These are phyloP conservation scores for Drosophila leontia DNA, from an alignment of 1,140 invertebrate genomes.

Conservation along the genomic window DNA sequence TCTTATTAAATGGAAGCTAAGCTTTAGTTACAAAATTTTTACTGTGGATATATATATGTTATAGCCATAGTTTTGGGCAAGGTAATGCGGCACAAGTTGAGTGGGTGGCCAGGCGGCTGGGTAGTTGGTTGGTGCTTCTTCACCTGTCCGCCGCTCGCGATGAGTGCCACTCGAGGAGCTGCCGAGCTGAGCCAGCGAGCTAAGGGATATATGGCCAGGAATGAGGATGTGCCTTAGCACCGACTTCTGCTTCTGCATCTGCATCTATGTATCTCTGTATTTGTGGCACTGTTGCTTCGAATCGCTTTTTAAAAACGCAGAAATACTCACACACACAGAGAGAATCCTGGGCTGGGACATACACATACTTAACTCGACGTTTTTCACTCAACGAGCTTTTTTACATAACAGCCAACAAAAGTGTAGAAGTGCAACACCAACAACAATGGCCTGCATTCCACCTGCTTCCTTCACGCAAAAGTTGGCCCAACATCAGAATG, in stretches of 20 bases:
- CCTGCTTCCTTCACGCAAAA: conserved; percentile 61
- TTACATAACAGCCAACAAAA: conserved; percentile 77
- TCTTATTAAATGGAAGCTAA: too few species aligned
- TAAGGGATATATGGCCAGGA: conserved; percentile 24
- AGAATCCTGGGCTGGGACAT: conserved; percentile 25
- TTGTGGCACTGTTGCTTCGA: conserved; percentile 52
- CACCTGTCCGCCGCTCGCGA: conserved; percentile 53
- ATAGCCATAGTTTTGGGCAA: conserved; percentile 67
- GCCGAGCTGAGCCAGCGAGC: conserved; percentile 53
- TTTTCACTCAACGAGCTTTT: conserved; percentile 81
- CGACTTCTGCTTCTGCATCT: conserved; percentile 7
- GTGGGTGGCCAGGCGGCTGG: conserved; percentile 14
- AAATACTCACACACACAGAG: neutral
- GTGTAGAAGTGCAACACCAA: conserved; percentile 77
- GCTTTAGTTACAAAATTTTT: too few species aligned
- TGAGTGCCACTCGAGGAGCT: conserved; percentile 76
- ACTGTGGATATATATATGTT: neutral
- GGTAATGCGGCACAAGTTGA: conserved; percentile 43
- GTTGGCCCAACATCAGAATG: conserved; percentile 67
- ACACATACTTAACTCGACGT: conserved; percentile 82
- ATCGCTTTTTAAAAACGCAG: conserved; percentile 52
- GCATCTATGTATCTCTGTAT: conserved; percentile 20
- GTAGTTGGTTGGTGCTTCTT: conserved; percentile 3
- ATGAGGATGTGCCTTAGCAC: conserved; percentile 10
- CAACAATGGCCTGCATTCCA: conserved; percentile 63